phyloP scores from a whole-genome alignment of 2,113 vertebrate species.

The Myotis lucifugus region DNA sequence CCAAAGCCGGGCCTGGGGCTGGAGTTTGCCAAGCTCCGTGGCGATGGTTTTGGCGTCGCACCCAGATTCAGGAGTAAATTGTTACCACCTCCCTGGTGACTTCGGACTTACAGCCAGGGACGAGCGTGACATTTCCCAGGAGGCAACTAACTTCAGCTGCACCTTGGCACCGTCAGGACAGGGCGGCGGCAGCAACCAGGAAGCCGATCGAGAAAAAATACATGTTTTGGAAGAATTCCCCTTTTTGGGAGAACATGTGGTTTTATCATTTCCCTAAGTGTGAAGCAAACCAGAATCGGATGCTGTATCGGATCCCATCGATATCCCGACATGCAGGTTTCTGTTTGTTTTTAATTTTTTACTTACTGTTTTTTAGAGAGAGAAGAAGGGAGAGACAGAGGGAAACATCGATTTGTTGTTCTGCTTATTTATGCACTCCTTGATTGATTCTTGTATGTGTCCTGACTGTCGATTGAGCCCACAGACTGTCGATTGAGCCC shows the following conservation, averaged over 20 bases:
- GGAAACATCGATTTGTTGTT: neutral
- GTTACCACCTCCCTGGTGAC: neutral
- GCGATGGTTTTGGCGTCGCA: neutral
- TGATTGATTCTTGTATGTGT: neutral
- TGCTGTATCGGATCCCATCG: rapidly evolving
- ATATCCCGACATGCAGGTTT: neutral
- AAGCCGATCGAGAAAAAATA: neutral
- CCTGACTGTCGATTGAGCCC: neutral
- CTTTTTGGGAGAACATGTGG: neutral
- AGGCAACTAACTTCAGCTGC: neutral
- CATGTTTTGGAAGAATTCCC: neutral
- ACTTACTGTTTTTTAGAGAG: neutral
- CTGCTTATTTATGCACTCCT: neutral
- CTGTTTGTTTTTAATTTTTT: neutral
- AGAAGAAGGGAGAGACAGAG: neutral
- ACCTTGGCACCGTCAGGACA: neutral
- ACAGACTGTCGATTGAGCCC: neutral
- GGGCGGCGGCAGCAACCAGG: too few relatives aligned
- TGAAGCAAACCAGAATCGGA: too few relatives aligned
- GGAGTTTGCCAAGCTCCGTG: neutral
- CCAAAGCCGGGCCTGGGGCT: neutral
- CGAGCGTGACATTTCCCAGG: neutral
- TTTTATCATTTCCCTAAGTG: rapidly evolving
- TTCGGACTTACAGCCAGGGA: neutral
- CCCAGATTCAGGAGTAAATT: neutral